These are phyloP conservation scores for Acrossocheilus fasciatus DNA, from an alignment of 2,797 vertebrate genomes.

Conservation along the genomic window DNA sequence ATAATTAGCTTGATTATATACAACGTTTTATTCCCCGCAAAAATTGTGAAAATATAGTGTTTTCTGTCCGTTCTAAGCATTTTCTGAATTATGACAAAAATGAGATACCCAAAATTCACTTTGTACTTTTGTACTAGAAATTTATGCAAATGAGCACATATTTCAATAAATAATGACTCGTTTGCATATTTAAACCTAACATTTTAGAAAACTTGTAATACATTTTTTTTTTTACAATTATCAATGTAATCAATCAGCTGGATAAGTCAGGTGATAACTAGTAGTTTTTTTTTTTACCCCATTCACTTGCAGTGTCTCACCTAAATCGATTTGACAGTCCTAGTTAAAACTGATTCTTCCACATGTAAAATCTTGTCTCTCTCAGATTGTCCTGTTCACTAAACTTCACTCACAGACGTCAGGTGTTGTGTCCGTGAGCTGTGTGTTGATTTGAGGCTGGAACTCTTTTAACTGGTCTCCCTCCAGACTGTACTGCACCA, in stretches of 20 bases:
- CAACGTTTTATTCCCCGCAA: too few relatives aligned
- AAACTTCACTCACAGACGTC: conserved; percentile 48
- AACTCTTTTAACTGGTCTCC: conserved; percentile 80
- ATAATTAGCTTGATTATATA: too few relatives aligned
- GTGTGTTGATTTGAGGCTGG: conserved; percentile 63
- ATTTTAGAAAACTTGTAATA: background rate
- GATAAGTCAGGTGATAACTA: background rate
- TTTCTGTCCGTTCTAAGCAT: too few relatives aligned
- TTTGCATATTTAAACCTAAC: background rate
- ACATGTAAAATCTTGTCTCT: background rate
- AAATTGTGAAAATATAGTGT: too few relatives aligned
- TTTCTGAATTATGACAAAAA: too few relatives aligned
- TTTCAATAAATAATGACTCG: background rate
- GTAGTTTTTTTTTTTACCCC: too few relatives aligned
- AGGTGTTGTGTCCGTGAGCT: background rate
- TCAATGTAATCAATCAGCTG: background rate
- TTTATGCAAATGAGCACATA: background rate
- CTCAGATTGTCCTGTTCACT: background rate
- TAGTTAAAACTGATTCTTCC: too few relatives aligned
- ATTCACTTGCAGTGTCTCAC: too few relatives aligned
- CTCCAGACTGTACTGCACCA: conserved; percentile 79
- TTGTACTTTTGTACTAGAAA: background rate
- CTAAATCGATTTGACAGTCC: too few relatives aligned
- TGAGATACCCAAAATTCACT: too few relatives aligned
- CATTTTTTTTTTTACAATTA: background rate